Conservation (phyloP, 2,888 invertebrate genomes). For the Helleia helle region DNA sequence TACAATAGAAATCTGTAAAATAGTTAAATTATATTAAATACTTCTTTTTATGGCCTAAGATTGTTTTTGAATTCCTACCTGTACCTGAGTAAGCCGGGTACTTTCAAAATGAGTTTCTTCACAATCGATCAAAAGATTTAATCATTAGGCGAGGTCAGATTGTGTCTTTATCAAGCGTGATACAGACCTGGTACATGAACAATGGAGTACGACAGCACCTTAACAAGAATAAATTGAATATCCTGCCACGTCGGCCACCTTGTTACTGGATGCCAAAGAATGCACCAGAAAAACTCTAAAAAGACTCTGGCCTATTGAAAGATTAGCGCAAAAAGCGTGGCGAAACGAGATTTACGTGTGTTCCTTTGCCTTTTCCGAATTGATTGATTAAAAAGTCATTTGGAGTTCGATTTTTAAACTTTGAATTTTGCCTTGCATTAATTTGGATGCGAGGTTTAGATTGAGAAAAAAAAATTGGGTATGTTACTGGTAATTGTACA, state of each 20-base stretch:
- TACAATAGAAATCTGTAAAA: too few species aligned
- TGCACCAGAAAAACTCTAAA: conserved; percentile 21
- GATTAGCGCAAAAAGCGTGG: conserved; percentile 44
- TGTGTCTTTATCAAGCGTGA: conserved; percentile 12
- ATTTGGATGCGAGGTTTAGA: not conserved
- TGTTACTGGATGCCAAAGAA: conserved; percentile 9
- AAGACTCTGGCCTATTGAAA: conserved; percentile 26
- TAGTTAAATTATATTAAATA: too few species aligned
- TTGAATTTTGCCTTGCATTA: not conserved
- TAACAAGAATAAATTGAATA: conserved; percentile 54
- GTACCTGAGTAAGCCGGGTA: too few species aligned
- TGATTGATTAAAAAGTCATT: conserved; percentile 27
- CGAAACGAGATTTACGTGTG: conserved; percentile 38
- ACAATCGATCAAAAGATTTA: conserved; percentile 7
- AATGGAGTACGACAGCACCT: conserved; percentile 36
- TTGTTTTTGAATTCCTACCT: too few species aligned
- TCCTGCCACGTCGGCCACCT: conserved; percentile 33
- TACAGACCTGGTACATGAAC: conserved; percentile 30
- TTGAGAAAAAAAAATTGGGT: not conserved
- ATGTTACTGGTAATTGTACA: too few species aligned
- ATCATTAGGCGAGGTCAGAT: conserved; percentile 5
- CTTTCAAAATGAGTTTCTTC: too few species aligned
- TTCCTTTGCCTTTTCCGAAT: conserved; percentile 33
- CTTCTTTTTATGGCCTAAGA: too few species aligned
- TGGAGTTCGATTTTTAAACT: conserved; percentile 7